Evolutionary conservation across 2,113 vertebrate genomes (phyloP).

Genomic region (Porphyrio hochstetteri): DNA sequence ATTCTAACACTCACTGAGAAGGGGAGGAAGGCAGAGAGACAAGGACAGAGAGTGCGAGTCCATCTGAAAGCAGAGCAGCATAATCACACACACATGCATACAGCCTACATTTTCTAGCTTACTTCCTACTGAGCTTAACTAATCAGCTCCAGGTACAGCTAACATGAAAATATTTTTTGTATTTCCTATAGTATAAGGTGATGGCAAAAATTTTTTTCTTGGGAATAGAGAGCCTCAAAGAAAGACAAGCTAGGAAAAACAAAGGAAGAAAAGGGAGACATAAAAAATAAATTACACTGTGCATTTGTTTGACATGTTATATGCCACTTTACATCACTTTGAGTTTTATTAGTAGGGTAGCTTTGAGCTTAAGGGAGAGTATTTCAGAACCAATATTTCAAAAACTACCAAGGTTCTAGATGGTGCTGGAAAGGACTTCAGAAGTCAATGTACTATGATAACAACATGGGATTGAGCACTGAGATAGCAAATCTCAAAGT

Average conservation of each 20-base stretch:
- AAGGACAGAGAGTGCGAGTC: constrained; percentile 9
- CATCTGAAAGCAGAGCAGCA: neutral
- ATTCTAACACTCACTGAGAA: neutral
- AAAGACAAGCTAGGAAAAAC: neutral
- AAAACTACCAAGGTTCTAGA: neutral
- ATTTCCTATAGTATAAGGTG: neutral
- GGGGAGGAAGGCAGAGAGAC: constrained; percentile 4
- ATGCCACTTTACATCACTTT: neutral
- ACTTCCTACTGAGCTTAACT: neutral
- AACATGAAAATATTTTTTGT: neutral
- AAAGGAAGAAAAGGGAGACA: neutral
- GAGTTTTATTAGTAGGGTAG: neutral
- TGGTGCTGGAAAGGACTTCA: neutral
- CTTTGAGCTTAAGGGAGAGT: neutral
- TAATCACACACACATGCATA: neutral
- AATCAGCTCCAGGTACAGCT: neutral
- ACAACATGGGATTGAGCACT: neutral
- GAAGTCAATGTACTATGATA: neutral
- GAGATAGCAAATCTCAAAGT: neutral
- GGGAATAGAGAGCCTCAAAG: neutral
- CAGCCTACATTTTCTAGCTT: neutral
- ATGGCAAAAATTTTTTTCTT: neutral
- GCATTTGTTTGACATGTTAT: neutral
- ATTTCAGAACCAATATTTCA: neutral
- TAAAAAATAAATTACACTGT: neutral